Conservation (phyloP, 35 echinoderm and acorn worm species). For the Apostichopus japonicus region DNA sequence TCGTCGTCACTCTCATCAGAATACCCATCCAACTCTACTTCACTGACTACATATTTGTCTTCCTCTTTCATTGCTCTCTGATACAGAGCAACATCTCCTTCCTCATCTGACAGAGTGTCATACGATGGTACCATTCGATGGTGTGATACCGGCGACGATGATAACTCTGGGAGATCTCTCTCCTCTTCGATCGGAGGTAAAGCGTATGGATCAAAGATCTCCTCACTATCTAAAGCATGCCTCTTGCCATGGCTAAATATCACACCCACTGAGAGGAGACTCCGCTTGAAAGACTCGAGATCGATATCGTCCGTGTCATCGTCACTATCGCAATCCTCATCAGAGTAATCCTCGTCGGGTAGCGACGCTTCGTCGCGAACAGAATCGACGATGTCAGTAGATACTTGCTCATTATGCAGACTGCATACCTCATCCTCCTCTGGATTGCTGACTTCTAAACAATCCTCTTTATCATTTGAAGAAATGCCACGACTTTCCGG, state of each 20-base stretch:
- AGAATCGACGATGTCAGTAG: neutral
- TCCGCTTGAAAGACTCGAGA: constrained; percentile 17
- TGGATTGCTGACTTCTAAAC: neutral
- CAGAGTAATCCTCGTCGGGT: neutral
- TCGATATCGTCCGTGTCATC: constrained; percentile 20
- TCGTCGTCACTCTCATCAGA: constrained; percentile 50
- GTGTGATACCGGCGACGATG: neutral
- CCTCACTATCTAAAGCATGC: constrained; percentile 11
- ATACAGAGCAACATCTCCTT: constrained; percentile 42
- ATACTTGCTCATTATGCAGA: no score
- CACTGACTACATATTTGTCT: neutral
- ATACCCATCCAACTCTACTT: constrained; percentile 6
- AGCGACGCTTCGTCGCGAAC: neutral
- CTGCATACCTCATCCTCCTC: neutral
- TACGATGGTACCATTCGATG: neutral
- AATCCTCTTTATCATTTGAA: neutral
- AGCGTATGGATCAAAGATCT: constrained; percentile 48
- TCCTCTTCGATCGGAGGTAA: constrained; percentile 40
- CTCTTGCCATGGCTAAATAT: constrained; percentile 37
- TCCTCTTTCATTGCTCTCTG: constrained; percentile 14
- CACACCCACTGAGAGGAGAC: constrained; percentile 1
- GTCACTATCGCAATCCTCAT: neutral
- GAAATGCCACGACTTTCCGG: neutral
- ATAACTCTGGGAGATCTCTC: neutral
- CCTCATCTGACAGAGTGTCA: constrained; percentile 34